Percentiles rank a stretch among this genome's conserved stretches.
Evolutionary conservation across 2,888 invertebrate genomes (phyloP).

Genomic region (Lottia gigantea): DNA sequence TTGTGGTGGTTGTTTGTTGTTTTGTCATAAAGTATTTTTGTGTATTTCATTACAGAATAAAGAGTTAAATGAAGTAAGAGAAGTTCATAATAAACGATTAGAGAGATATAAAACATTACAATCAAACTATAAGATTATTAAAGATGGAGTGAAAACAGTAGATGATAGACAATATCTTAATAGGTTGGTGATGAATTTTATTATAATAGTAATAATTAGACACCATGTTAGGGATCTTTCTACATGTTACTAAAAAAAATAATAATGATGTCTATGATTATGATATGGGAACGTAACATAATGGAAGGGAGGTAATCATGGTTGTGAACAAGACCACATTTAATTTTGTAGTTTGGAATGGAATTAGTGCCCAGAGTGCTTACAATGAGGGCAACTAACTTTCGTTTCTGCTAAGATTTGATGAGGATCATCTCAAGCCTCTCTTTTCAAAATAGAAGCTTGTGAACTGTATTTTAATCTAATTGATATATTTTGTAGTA

Average conservation of each 20-base stretch:
- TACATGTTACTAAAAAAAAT: no score
- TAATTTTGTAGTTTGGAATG: background rate
- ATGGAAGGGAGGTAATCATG: no score
- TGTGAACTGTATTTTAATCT: slow-evolving; percentile 5
- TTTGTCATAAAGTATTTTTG: no score
- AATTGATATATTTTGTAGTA: slow-evolving; percentile 14
- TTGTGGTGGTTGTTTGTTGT: no score
- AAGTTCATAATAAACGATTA: slow-evolving; percentile 59
- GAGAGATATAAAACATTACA: slow-evolving; percentile 59
- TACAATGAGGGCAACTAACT: background rate
- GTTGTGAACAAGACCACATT: no score
- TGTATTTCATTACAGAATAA: slow-evolving; percentile 39
- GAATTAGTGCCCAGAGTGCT: background rate
- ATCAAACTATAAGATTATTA: slow-evolving; percentile 58
- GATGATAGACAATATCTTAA: slow-evolving; percentile 54
- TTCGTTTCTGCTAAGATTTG: no score
- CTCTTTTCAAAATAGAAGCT: background rate
- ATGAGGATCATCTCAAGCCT: no score
- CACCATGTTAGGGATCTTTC: no score
- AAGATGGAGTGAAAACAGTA: slow-evolving; percentile 58
- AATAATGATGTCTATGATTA: no score
- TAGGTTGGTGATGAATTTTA: background rate
- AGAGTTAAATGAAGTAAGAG: slow-evolving; percentile 58
- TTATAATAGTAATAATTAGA: no score
- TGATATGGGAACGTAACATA: no score